Conservation (phyloP, 2,888 invertebrate genomes). For the Tridacna gigas region DNA sequence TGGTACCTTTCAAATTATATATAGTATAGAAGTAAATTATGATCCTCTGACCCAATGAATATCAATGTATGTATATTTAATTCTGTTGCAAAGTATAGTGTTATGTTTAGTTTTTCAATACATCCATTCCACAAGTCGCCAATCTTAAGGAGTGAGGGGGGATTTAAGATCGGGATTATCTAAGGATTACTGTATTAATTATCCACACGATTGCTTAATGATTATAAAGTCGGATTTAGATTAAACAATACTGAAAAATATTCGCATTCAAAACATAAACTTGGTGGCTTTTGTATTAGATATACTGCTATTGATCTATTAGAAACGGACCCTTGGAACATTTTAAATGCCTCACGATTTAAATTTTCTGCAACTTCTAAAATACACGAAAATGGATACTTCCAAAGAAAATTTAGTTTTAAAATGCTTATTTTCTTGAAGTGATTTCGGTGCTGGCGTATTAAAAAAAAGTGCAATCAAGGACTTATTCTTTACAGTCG, state of each 20-base stretch:
- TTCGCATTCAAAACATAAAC: not conserved
- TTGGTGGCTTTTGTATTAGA: not conserved
- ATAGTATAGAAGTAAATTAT: no score
- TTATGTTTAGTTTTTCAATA: not conserved
- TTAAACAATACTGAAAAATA: not conserved
- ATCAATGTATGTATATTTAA: no score
- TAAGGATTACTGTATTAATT: constrained; percentile 22
- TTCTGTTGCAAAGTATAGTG: no score
- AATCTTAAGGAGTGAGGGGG: not conserved
- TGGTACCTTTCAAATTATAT: no score
- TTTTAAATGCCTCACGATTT: no score
- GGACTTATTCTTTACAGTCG: not conserved
- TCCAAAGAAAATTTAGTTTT: not conserved
- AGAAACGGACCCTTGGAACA: no score
- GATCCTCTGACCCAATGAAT: no score
- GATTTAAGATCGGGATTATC: constrained; percentile 12
- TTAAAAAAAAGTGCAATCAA: not conserved
- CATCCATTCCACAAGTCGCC: not conserved
- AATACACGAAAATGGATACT: not conserved
- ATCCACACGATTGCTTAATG: constrained; percentile 8
- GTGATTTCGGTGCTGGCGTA: no score
- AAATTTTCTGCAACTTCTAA: not conserved
- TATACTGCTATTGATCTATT: no score
- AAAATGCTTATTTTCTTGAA: not conserved
- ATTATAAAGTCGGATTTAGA: not conserved